A percentile compares a stretch with the other conserved stretches of the same genome.
These are phyloP conservation scores for Motacilla tschutschensis DNA, from an alignment of 2,113 vertebrate genomes.

Conservation along the genomic window DNA sequence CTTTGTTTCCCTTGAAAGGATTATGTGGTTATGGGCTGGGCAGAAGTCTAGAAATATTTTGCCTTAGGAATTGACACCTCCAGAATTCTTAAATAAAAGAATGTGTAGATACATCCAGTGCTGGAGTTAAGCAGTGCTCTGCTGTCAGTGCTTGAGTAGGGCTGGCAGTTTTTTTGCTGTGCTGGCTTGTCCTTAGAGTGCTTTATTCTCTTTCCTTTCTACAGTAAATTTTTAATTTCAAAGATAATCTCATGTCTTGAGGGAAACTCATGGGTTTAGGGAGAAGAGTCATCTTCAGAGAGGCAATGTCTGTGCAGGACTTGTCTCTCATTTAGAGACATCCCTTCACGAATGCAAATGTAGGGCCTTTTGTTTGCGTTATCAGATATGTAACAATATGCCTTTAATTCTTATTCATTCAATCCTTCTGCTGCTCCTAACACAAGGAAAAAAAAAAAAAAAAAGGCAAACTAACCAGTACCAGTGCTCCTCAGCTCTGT, in stretches of 20 bases:
- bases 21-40: neutral
- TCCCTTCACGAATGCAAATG: neutral
- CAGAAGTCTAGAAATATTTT: conserved; percentile 1
- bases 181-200: neutral
- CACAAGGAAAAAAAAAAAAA: neutral
- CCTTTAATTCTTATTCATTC: neutral
- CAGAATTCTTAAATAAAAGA: neutral
- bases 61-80: neutral
- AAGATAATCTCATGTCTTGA: neutral
- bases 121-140: neutral
- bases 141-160: neutral
- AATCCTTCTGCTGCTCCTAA: neutral
- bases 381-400: neutral
- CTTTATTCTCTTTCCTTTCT: neutral
- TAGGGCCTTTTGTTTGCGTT: neutral
- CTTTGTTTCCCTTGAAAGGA: neutral
- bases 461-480: neutral
- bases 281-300: neutral
- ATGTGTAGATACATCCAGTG: fast-evolving
- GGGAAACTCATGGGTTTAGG: neutral
- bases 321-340: neutral
- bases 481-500: neutral
- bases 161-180: neutral
- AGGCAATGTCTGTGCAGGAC: neutral
- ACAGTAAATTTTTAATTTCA: neutral